Evolutionary conservation across 2,888 invertebrate species (phyloP).

Genomic region (Lepetodrilus schrolli): DNA sequence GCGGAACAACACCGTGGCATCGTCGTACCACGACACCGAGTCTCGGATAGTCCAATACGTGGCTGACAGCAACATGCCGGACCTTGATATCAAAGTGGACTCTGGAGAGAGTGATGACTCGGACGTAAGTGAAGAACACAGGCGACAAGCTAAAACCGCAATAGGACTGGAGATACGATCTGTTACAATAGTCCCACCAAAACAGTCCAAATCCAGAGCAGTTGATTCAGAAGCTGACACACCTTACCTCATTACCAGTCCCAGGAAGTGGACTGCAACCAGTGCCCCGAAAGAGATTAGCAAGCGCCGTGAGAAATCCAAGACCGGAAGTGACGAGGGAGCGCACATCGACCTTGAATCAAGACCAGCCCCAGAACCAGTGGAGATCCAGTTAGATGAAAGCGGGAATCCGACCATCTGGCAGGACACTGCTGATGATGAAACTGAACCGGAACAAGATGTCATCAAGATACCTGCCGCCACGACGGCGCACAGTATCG

Average conservation of each 20-base stretch:
- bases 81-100: background rate
- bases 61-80: slow-evolving; percentile 17
- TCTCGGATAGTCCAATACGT: background rate
- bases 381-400: slow-evolving; percentile 3
- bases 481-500: background rate
- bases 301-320: background rate
- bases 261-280: background rate
- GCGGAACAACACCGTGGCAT: slow-evolving; percentile 27
- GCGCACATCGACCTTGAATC: background rate
- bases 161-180: background rate
- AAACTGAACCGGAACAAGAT: background rate
- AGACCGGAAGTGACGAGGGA: background rate
- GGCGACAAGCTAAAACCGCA: background rate
- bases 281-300: too few species aligned
- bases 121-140: background rate
- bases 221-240: background rate
- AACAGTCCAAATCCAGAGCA: background rate
- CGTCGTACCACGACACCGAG: slow-evolving; percentile 14
- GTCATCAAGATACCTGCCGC: slow-evolving; percentile 24
- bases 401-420: slow-evolving; percentile 8
- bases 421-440: background rate
- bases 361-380: background rate
- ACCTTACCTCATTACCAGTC: background rate
- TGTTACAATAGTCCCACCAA: background rate
- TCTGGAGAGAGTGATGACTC: background rate